Conservation (phyloP, 2,113 vertebrate genomes). For the Anolis sagrei region DNA sequence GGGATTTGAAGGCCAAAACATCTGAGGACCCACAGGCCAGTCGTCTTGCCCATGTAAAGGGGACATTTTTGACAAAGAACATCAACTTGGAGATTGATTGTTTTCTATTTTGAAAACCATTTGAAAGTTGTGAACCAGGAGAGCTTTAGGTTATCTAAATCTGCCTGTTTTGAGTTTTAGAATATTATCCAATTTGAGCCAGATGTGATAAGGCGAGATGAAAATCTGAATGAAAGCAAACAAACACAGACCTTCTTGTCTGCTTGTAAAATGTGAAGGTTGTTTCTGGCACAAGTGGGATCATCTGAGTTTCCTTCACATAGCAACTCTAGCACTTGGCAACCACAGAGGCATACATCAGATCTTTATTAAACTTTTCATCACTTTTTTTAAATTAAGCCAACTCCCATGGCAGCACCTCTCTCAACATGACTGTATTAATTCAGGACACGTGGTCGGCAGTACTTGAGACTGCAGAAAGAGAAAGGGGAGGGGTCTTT, state of each 20-base stretch:
- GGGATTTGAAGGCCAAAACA: too few relatives aligned
- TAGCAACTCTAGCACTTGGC: not conserved
- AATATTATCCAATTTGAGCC: not conserved
- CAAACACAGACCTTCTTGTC: not conserved
- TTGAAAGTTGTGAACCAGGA: not conserved
- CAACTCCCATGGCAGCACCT: conserved; percentile 52
- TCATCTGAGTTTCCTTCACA: conserved; percentile 42
- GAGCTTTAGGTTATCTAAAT: not conserved
- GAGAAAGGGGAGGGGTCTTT: conserved; percentile 10
- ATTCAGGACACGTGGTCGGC: conserved; percentile 48
- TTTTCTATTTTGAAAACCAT: not conserved
- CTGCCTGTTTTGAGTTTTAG: too few relatives aligned
- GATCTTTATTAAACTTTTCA: conserved; percentile 58
- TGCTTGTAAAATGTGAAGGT: conserved; percentile 33
- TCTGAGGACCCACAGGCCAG: too few relatives aligned
- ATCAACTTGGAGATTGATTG: too few relatives aligned
- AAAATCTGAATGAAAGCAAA: not conserved
- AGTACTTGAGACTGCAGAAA: not conserved
- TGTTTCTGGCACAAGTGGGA: conserved; percentile 43
- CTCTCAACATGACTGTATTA: conserved; percentile 66
- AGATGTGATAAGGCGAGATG: not conserved
- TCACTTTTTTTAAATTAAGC: conserved; percentile 66
- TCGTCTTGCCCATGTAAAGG: not conserved
- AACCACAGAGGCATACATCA: conserved; percentile 21
- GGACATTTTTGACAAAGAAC: not conserved